Evolutionary conservation across 2,888 invertebrate genomes (phyloP), one percentile per base, ranked within the genome.

Genomic region (Lycia hirtaria): DNA sequence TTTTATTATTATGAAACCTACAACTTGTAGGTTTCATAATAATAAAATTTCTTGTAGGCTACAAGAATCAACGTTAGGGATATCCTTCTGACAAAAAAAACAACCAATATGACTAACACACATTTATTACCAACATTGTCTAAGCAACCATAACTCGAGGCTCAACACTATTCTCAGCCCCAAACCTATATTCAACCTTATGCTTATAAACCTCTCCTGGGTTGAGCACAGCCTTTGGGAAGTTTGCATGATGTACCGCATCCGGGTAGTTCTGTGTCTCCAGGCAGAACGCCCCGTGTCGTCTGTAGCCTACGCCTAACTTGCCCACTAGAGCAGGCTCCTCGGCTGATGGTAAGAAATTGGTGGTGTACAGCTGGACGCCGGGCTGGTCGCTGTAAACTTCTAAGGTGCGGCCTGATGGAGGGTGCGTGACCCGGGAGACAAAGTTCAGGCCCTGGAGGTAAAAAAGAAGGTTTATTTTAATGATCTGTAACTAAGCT

Each of bases 191-290:
- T 28, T 93, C 89, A 0, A 96, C 94, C 37, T 88, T 92, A 67
- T 97, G 96, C n/a, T 85, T 83, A 70, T 97, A 97, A 0, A 92
- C 80, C 28, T 95, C 92, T 0, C 95, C 95, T 6, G 97, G 96
- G 64, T 92, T 92, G 60, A 97, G 74, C 28, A 96, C 87, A 12
- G 94, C 92, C 15, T 93, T 93, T 0, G 97, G 97, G 76, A 97
- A 97, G 69, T 95, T 95, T 6, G 83, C 68, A 93, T 96, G 95
- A 88, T 98, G 96, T 0, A 97, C 92, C 5, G 97, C 96, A 85
- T 98, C 97, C 0, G 98, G 98, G 88, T 94, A 98, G 76, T 96
- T 96, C 88, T 98, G 98, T 0, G 98, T 96, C 83, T 98, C 98
- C 53, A 98, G 88, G 75, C 98, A 98, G 72, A 98, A 94, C 1